These are phyloP conservation scores for Ornithorhynchus anatinus DNA, from an alignment of 2,113 vertebrate species.

Conservation along the genomic window DNA sequence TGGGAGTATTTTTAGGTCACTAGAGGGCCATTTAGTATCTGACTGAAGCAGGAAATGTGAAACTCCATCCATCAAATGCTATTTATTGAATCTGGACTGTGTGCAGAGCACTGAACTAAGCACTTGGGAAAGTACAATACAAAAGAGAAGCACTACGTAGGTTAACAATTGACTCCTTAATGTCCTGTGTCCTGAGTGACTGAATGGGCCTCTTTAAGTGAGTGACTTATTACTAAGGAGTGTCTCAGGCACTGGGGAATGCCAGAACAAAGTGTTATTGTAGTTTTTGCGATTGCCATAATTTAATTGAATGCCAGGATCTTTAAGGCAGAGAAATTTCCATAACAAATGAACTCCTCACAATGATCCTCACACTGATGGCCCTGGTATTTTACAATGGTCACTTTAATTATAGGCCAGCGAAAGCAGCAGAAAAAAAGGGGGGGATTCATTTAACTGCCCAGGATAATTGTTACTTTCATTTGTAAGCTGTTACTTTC, in stretches of 20 bases:
- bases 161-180: too few species aligned
- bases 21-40: too few species aligned
- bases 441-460: slow-evolving; percentile 63
- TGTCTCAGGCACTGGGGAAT: too few species aligned
- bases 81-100: too few species aligned
- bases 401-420: slow-evolving; percentile 64
- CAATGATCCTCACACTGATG: slow-evolving; percentile 35
- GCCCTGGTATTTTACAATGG: slow-evolving; percentile 48
- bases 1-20: too few species aligned
- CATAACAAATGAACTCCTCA: slow-evolving; percentile 29
- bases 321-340: not conserved
- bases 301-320: not conserved
- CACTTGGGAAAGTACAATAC: too few species aligned
- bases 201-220: not conserved
- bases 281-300: not conserved
- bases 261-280: not conserved
- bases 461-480: slow-evolving; percentile 62
- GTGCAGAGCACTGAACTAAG: too few species aligned
- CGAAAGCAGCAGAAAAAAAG: too few species aligned
- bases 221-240: not conserved
- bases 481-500: slow-evolving; percentile 63
- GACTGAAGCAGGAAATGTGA: too few species aligned
- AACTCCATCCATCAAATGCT: too few species aligned
- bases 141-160: too few species aligned
- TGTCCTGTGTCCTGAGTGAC: too few species aligned